A percentile compares a stretch with the other conserved stretches of the same genome.
Conservation (phyloP, 2,113 vertebrate species). For the Girardinichthys multiradiatus region DNA sequence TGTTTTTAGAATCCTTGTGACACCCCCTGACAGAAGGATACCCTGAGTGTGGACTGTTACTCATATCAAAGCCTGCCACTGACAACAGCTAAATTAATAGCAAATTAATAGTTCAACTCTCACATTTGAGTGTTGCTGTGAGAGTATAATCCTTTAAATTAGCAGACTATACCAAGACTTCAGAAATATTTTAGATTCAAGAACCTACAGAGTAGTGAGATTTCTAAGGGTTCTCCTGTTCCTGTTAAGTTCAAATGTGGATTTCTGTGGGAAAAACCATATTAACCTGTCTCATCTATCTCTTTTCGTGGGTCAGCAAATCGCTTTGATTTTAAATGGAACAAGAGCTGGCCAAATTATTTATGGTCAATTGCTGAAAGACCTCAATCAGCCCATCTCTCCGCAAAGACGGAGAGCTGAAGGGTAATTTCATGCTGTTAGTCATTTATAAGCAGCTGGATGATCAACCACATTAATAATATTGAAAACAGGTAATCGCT, state of each 20-base stretch:
- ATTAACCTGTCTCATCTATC: slow-evolving; percentile 50
- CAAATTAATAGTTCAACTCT: too few relatives aligned
- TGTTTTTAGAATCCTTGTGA: too few relatives aligned
- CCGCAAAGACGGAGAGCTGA: slow-evolving; percentile 8
- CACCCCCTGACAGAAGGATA: background rate
- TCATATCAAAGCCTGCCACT: too few relatives aligned
- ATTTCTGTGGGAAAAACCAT: slow-evolving; percentile 35
- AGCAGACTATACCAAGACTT: background rate
- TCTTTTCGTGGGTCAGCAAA: slow-evolving; percentile 40
- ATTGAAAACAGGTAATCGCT: background rate
- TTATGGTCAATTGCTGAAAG: slow-evolving; percentile 24
- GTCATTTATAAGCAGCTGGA: slow-evolving; percentile 6
- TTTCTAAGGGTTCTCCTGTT: background rate
- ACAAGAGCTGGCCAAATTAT: slow-evolving; percentile 34
- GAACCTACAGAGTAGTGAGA: background rate
- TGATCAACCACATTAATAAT: background rate
- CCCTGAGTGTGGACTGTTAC: background rate
- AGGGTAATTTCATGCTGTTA: slow-evolving; percentile 2
- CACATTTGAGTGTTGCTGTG: background rate
- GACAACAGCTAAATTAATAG: too few relatives aligned
- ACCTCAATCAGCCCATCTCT: slow-evolving; percentile 42
- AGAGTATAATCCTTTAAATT: background rate
- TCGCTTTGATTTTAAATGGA: slow-evolving; percentile 40
- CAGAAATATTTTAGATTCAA: background rate
- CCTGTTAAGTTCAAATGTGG: slow-evolving; percentile 24